Percentiles rank a stretch among this genome's conserved stretches.
These are phyloP conservation scores for Himalopsyche japonica DNA, from an alignment of 2,888 invertebrate species.

Conservation along the genomic window DNA sequence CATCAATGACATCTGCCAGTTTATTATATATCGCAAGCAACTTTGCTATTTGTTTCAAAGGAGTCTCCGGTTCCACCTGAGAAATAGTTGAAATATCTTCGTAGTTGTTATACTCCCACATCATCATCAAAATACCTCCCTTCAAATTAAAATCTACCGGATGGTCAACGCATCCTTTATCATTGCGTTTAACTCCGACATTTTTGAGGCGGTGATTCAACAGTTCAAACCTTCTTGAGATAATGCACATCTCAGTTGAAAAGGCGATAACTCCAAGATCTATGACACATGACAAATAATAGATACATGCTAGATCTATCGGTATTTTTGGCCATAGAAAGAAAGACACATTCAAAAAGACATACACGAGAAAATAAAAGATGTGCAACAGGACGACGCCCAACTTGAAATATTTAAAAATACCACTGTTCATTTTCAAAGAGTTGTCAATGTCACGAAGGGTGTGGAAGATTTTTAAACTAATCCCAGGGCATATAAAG, in stretches of 20 bases:
- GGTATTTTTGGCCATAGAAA: neutral
- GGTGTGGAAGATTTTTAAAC: neutral
- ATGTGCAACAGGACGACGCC: neutral
- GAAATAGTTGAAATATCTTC: neutral
- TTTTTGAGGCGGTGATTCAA: slow-evolving; percentile 5
- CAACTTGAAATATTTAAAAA: slow-evolving; percentile 1
- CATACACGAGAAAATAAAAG: neutral
- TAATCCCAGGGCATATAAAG: neutral
- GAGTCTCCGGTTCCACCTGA: neutral
- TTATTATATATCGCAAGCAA: slow-evolving; percentile 7
- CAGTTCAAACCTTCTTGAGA: slow-evolving; percentile 6
- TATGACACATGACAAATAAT: neutral
- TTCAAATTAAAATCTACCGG: neutral
- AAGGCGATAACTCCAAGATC: neutral
- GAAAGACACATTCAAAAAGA: neutral
- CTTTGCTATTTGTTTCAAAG: neutral
- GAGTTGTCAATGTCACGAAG: neutral
- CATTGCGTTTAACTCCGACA: neutral
- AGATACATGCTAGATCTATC: neutral
- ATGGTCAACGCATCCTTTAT: neutral
- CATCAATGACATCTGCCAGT: slow-evolving; percentile 13
- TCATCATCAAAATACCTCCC: slow-evolving; percentile 7
- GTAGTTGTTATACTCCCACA: slow-evolving; percentile 5
- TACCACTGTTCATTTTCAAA: neutral
- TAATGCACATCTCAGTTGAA: neutral